A percentile compares a stretch with the other conserved stretches of the same genome.
phyloP scores from a whole-genome alignment of 2,888 invertebrate genomes.

The Eupelmus urozonus region DNA sequence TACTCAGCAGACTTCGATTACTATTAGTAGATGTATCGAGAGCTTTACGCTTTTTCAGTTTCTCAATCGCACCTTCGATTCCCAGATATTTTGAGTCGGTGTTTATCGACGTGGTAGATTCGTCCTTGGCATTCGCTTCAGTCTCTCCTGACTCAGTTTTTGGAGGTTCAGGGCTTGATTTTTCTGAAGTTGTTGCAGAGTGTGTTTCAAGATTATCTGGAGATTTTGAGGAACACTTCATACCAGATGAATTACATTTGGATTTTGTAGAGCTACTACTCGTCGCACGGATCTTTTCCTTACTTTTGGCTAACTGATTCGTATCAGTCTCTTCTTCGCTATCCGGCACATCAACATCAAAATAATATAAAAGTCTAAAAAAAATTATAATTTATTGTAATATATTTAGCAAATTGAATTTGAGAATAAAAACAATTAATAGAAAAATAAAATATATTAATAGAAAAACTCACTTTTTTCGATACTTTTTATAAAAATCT shows the following conservation, averaged over 20 bases:
- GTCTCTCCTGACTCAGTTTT: constrained; percentile 43
- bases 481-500: constrained; percentile 81
- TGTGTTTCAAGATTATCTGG: constrained; percentile 63
- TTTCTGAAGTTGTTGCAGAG: constrained; percentile 58
- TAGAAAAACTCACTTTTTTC: constrained; percentile 79
- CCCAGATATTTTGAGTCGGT: constrained; percentile 64
- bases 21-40: constrained; percentile 66
- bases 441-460: too few relatives aligned
- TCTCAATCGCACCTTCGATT: constrained; percentile 73
- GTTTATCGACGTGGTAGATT: constrained; percentile 8
- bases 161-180: constrained; percentile 61
- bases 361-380: constrained; percentile 88
- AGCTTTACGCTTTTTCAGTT: constrained; percentile 74
- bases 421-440: neutral
- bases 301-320: constrained; percentile 66
- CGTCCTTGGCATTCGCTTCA: constrained; percentile 45
- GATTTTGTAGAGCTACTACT: constrained; percentile 59
- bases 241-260: constrained; percentile 48
- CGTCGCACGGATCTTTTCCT: constrained; percentile 36
- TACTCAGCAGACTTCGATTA: constrained; percentile 20
- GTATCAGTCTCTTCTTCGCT: constrained; percentile 78
- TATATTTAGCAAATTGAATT: neutral
- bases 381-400: neutral
- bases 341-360: constrained; percentile 84
- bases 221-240: constrained; percentile 60